Conservation (phyloP, 2,888 invertebrate species). For the Nephrotoma guestfalica region DNA sequence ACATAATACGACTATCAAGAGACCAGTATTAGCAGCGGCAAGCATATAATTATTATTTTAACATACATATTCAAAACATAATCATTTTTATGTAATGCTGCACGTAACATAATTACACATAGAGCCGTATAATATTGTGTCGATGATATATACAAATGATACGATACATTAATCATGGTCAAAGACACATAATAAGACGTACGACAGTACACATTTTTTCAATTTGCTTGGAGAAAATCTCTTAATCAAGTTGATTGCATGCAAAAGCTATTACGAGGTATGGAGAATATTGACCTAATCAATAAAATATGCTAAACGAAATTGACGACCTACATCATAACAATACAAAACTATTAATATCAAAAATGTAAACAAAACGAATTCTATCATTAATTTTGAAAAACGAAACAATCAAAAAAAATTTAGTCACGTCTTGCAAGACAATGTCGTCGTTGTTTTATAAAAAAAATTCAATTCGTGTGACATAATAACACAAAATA, state of each 20-base stretch:
- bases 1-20: no score
- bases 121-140: no score
- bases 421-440: background rate
- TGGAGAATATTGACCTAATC: background rate
- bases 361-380: background rate
- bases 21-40: no score
- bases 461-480: background rate
- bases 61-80: no score
- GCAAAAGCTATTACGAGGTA: background rate
- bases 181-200: background rate
- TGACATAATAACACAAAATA: background rate
- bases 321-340: background rate
- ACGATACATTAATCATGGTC: background rate
- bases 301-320: background rate
- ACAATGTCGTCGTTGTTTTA: background rate
- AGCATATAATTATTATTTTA: no score
- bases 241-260: background rate
- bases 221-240: background rate
- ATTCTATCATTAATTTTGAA: background rate
- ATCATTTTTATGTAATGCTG: no score
- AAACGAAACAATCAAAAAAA: background rate
- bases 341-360: background rate
- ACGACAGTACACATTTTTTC: background rate
- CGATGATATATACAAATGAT: no score
- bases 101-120: no score